phyloP scores from a whole-genome alignment of 2,113 vertebrate species.

The Chrysemys picta region DNA sequence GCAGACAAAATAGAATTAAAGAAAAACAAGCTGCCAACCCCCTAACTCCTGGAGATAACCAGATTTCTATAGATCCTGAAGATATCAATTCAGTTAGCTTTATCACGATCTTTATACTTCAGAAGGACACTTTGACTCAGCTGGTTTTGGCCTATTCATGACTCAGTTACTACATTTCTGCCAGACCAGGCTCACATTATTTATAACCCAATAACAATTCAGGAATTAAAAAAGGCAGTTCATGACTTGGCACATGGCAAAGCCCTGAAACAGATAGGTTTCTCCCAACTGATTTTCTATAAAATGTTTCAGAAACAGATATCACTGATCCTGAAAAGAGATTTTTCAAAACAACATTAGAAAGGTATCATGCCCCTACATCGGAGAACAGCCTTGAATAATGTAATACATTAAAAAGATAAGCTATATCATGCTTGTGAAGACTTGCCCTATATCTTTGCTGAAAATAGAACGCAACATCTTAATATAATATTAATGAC shows the following conservation, averaged over 20 bases:
- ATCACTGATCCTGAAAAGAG: too few relatives aligned
- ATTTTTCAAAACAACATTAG: too few relatives aligned
- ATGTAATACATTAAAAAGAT: too few relatives aligned
- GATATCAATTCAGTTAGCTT: background rate
- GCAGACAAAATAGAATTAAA: background rate
- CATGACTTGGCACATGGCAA: background rate
- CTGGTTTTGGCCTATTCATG: background rate
- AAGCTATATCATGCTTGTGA: too few relatives aligned
- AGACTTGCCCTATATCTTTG: too few relatives aligned
- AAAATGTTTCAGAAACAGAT: too few relatives aligned
- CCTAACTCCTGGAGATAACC: background rate
- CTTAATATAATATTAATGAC: background rate
- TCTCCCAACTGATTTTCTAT: too few relatives aligned
- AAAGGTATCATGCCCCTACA: too few relatives aligned
- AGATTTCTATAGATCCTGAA: too few relatives aligned
- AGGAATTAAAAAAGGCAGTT: background rate
- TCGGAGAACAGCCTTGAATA: too few relatives aligned
- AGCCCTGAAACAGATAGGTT: too few relatives aligned
- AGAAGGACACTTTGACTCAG: background rate
- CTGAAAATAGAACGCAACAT: too few relatives aligned
- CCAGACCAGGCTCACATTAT: background rate
- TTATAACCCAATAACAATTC: background rate
- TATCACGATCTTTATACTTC: background rate
- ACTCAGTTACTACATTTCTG: background rate
- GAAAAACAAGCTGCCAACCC: background rate